These are phyloP conservation scores for Emesis russula DNA, from an alignment of 2,888 invertebrate species.

Conservation along the genomic window DNA sequence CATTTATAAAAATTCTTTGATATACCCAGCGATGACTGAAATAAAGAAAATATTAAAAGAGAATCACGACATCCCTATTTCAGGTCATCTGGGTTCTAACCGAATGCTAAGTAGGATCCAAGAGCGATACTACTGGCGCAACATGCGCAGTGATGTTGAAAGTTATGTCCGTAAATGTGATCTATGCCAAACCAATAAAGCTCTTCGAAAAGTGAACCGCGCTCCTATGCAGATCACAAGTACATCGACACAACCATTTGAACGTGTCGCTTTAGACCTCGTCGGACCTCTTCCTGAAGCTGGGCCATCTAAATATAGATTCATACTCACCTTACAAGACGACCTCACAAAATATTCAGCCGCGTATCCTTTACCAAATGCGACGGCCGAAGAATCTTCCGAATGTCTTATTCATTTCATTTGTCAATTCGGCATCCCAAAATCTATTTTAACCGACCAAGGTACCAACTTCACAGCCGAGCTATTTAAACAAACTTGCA, in stretches of 20 bases:
- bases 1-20: too few relatives aligned
- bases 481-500: not conserved
- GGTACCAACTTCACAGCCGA: not conserved
- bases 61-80: too few relatives aligned
- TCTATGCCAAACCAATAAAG: not conserved
- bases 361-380: not conserved
- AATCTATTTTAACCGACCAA: slow-evolving; percentile 13
- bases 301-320: slow-evolving; percentile 4
- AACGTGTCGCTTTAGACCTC: not conserved
- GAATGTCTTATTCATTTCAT: slow-evolving; percentile 20
- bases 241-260: slow-evolving; percentile 19
- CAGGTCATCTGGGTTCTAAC: too few relatives aligned
- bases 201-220: not conserved
- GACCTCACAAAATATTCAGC: slow-evolving; percentile 18
- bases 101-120: not conserved
- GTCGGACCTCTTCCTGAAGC: slow-evolving; percentile 1
- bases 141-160: not conserved
- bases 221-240: slow-evolving; percentile 24
- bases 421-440: slow-evolving; percentile 13
- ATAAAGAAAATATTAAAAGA: too few relatives aligned
- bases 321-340: slow-evolving; percentile 5
- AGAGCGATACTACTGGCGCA: not conserved
- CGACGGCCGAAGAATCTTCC: slow-evolving; percentile 1
- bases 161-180: not conserved
- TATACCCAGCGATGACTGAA: too few relatives aligned